phyloP scores from a whole-genome alignment of 2,113 vertebrate genomes.

The Carassius carassius region DNA sequence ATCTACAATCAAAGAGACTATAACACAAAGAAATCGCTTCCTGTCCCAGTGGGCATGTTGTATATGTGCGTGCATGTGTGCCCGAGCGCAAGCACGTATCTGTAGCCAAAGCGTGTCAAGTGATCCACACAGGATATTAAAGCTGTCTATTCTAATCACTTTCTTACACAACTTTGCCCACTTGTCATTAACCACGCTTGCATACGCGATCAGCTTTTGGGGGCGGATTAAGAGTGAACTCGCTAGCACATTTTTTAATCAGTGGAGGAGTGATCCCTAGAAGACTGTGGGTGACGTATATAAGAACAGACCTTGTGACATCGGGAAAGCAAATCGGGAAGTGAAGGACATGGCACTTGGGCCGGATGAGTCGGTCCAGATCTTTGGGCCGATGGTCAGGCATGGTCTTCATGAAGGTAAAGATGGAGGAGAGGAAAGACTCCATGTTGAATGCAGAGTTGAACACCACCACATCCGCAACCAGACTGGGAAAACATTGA shows the following conservation, averaged over 20 bases:
- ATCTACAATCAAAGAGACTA: slow-evolving; percentile 14
- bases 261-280: slow-evolving; percentile 56
- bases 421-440: slow-evolving; percentile 88
- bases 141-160: slow-evolving; percentile 54
- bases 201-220: slow-evolving; percentile 59
- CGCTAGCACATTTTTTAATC: slow-evolving; percentile 54
- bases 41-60: slow-evolving; percentile 18
- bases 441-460: slow-evolving; percentile 92
- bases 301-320: slow-evolving; percentile 83
- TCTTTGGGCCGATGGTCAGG: slow-evolving; percentile 90
- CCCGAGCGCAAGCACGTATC: background rate
- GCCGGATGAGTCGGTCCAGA: slow-evolving; percentile 85
- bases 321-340: slow-evolving; percentile 90
- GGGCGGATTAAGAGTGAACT: slow-evolving; percentile 53
- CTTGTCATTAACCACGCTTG: slow-evolving; percentile 58
- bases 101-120: slow-evolving; percentile 36
- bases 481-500: slow-evolving; percentile 76
- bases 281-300: slow-evolving; percentile 43
- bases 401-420: slow-evolving; percentile 88
- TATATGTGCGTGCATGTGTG: slow-evolving; percentile 21
- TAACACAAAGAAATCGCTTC: slow-evolving; percentile 17
- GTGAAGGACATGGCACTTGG: slow-evolving; percentile 87
- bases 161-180: slow-evolving; percentile 59
- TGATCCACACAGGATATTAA: slow-evolving; percentile 56
- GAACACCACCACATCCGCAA: slow-evolving; percentile 87